A percentile compares a stretch with the other conserved stretches of the same genome.
phyloP scores from a whole-genome alignment of 2,797 vertebrate species.

The Pseudocheirus occidentalis region DNA sequence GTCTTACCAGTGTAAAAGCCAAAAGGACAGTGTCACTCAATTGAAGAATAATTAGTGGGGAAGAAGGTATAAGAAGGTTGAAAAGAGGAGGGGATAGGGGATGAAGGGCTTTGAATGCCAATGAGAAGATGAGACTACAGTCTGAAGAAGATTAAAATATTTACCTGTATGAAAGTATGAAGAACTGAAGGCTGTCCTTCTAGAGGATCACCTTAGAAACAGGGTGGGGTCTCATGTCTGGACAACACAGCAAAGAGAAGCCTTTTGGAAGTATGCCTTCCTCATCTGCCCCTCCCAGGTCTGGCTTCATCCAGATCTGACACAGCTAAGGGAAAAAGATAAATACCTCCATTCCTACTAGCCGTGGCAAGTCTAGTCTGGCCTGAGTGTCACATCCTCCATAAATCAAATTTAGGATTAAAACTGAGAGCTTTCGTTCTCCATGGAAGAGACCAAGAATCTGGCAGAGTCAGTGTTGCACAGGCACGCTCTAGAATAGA shows the following conservation, averaged over 20 bases:
- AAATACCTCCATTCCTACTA: neutral
- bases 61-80: neutral
- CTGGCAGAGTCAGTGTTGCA: neutral
- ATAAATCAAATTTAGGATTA: neutral
- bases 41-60: neutral
- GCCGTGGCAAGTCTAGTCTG: neutral
- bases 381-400: neutral
- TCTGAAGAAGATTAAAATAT: neutral
- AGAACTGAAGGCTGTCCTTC: neutral
- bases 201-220: neutral
- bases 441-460: neutral
- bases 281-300: neutral
- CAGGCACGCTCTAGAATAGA: neutral
- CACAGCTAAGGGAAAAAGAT: neutral
- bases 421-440: neutral
- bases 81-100: neutral
- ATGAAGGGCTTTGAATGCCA: neutral
- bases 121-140: neutral
- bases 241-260: neutral
- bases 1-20: neutral
- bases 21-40: neutral
- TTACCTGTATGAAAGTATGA: neutral
- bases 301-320: neutral
- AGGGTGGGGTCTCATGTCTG: neutral
- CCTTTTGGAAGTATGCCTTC: neutral